A percentile compares a stretch with the other conserved stretches of the same genome.
These are phyloP conservation scores for Sorex maritimensis DNA, from an alignment of 2,797 vertebrate genomes.

Conservation along the genomic window DNA sequence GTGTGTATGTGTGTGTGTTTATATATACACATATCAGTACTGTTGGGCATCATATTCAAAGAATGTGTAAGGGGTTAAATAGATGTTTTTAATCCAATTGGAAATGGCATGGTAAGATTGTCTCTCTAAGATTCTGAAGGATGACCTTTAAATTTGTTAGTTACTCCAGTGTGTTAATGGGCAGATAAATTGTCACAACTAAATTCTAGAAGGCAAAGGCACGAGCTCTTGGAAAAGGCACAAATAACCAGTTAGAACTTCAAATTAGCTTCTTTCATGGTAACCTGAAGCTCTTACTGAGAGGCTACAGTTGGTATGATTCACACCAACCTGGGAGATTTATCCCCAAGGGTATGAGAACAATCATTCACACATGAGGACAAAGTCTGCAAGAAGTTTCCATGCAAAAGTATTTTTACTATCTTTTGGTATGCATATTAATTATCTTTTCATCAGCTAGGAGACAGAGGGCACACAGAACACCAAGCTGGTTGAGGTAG, in stretches of 20 bases:
- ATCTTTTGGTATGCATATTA: conserved; percentile 40
- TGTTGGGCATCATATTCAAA: conserved; percentile 6
- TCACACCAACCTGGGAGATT: conserved; percentile 12
- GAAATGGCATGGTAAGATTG: background rate
- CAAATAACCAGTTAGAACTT: background rate
- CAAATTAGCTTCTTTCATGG: conserved; percentile 12
- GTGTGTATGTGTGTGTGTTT: no score
- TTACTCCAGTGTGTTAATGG: background rate
- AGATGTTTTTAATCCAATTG: background rate
- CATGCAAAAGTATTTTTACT: conserved; percentile 6
- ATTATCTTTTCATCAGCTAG: conserved; percentile 34
- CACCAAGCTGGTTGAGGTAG: background rate
- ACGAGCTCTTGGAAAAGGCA: background rate
- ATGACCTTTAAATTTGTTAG: background rate
- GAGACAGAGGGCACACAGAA: conserved; percentile 20
- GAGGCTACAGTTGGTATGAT: background rate
- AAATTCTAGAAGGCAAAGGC: conserved; percentile 42
- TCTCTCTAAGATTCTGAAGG: background rate
- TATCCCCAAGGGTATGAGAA: background rate
- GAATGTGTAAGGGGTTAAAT: background rate
- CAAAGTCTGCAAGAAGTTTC: conserved; percentile 30
- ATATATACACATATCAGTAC: background rate
- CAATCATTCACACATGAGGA: conserved; percentile 58
- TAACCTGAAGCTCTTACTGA: conserved; percentile 1
- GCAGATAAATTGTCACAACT: background rate